Percentiles rank a stretch among this genome's conserved stretches.
Evolutionary conservation across 2,113 vertebrate species (phyloP).

Genomic region (Anthoscopus minutus): DNA sequence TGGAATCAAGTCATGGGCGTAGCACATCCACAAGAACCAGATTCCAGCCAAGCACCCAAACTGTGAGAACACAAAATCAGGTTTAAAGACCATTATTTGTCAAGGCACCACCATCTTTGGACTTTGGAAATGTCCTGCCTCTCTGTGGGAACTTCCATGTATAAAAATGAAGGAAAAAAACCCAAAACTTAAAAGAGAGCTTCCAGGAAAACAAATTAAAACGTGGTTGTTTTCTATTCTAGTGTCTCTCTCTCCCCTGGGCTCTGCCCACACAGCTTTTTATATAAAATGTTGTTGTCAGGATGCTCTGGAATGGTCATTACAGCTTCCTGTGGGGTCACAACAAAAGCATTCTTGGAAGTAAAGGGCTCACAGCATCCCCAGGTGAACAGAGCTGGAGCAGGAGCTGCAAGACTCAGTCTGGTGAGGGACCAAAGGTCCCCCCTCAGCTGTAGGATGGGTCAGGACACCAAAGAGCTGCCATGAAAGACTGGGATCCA

Average conservation of each 20-base stretch:
- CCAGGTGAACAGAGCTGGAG: background rate
- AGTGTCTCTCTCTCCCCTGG: background rate
- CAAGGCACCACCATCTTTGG: background rate
- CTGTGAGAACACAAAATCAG: background rate
- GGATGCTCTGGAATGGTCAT: background rate
- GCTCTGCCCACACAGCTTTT: background rate
- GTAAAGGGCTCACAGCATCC: background rate
- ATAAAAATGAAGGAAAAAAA: background rate
- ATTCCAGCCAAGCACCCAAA: background rate
- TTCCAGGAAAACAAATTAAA: background rate
- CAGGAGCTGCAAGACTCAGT: accelerated
- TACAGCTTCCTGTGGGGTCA: background rate
- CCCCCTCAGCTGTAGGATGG: background rate
- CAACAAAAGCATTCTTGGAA: background rate
- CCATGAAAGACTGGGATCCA: accelerated
- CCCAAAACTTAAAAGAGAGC: background rate
- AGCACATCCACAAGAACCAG: background rate
- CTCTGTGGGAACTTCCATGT: background rate
- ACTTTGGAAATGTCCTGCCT: background rate
- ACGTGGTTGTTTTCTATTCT: background rate
- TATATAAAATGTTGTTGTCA: background rate
- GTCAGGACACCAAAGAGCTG: background rate
- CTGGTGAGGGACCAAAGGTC: background rate
- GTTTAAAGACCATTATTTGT: background rate
- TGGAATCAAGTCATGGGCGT: background rate